Conservation (phyloP, 2,888 invertebrate species). For the Panopea generosa region DNA sequence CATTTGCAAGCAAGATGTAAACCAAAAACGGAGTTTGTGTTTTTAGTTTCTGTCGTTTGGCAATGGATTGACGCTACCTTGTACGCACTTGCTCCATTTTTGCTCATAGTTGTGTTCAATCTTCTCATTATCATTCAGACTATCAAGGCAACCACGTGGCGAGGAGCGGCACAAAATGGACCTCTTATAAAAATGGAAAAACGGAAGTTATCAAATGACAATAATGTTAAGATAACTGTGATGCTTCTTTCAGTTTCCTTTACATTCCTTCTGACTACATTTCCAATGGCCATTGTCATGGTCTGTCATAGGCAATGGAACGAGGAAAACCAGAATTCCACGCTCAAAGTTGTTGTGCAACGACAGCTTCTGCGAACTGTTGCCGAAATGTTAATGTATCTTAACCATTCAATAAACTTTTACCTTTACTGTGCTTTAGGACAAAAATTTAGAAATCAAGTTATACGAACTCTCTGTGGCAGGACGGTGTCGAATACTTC, state of each 20-base stretch:
- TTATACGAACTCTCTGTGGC: slow-evolving; percentile 68
- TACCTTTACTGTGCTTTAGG: slow-evolving; percentile 79
- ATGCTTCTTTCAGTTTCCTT: slow-evolving; percentile 80
- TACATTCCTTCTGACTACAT: slow-evolving; percentile 81
- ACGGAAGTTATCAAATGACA: slow-evolving; percentile 51
- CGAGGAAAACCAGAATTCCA: slow-evolving; percentile 35
- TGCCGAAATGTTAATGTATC: slow-evolving; percentile 81
- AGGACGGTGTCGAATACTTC: slow-evolving; percentile 57
- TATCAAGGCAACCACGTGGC: slow-evolving; percentile 64
- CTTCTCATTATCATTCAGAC: slow-evolving; percentile 81
- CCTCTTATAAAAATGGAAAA: slow-evolving; percentile 44
- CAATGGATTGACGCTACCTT: slow-evolving; percentile 83
- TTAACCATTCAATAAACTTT: slow-evolving; percentile 83
- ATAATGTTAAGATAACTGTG: slow-evolving; percentile 71
- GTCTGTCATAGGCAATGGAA: slow-evolving; percentile 62
- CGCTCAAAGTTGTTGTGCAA: slow-evolving; percentile 45
- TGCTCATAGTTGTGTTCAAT: slow-evolving; percentile 79
- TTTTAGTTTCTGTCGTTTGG: slow-evolving; percentile 76
- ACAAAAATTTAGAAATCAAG: slow-evolving; percentile 76
- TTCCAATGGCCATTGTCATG: slow-evolving; percentile 79
- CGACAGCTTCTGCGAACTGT: slow-evolving; percentile 74
- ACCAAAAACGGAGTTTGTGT: slow-evolving; percentile 42
- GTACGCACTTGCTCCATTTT: slow-evolving; percentile 81
- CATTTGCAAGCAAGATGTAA: slow-evolving; percentile 61
- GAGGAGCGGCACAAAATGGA: slow-evolving; percentile 55